These are phyloP conservation scores for Eonycteris spelaea DNA, from an alignment of 2,113 vertebrate genomes.

Conservation along the genomic window DNA sequence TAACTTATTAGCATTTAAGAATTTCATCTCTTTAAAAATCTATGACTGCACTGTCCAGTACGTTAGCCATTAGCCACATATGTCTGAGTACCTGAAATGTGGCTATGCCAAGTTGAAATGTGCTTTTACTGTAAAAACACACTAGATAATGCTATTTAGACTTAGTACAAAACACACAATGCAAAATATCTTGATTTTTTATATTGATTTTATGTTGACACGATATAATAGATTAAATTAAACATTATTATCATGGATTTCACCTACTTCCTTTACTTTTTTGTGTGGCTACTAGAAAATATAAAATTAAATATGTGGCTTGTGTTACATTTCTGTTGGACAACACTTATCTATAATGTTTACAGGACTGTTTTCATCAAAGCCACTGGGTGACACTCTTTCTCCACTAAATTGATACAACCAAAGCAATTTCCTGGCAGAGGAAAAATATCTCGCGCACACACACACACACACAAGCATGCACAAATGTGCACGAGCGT, in stretches of 20 bases:
- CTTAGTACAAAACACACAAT: background rate
- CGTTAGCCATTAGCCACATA: background rate
- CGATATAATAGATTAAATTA: background rate
- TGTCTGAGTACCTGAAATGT: background rate
- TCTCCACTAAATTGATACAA: slow-evolving; percentile 56
- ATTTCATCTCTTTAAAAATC: background rate
- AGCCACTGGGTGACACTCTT: slow-evolving; percentile 72
- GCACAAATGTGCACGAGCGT: background rate
- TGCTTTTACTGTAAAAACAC: background rate
- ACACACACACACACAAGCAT: background rate
- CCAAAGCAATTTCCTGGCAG: slow-evolving; percentile 49
- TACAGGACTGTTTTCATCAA: slow-evolving; percentile 44
- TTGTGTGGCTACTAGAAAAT: background rate
- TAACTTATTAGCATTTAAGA: background rate
- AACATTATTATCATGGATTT: background rate
- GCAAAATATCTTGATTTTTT: background rate
- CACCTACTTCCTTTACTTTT: background rate
- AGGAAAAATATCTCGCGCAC: slow-evolving; percentile 5
- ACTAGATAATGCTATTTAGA: background rate
- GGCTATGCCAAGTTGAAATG: background rate
- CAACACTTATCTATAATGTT: background rate
- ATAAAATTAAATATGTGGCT: background rate
- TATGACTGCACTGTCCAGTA: background rate
- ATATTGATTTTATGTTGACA: background rate
- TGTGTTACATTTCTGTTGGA: background rate